Percentiles rank a stretch among this genome's conserved stretches.
Conservation (phyloP, 2,797 vertebrate genomes). For the Darevskia mixta region DNA sequence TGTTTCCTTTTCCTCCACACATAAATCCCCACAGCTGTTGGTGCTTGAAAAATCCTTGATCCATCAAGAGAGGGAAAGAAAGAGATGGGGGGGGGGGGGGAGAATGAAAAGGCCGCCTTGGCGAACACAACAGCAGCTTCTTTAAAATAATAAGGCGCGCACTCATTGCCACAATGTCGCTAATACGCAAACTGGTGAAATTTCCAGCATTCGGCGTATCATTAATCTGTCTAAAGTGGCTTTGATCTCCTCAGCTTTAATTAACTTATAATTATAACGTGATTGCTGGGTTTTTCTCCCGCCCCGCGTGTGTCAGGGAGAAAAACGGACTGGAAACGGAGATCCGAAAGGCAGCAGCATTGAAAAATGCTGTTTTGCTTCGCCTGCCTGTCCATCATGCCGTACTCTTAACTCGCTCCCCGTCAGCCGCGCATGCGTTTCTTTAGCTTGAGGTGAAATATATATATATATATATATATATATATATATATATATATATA, state of each 20-base stretch:
- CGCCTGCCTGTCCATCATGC: neutral
- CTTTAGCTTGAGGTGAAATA: fast-evolving
- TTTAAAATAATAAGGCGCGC: constrained; percentile 46
- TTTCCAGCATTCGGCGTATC: constrained; percentile 70
- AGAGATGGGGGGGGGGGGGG: neutral
- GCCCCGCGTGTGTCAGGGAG: neutral
- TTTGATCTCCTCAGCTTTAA: constrained; percentile 81
- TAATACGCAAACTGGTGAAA: constrained; percentile 61
- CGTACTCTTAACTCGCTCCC: neutral
- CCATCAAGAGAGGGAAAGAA: constrained; percentile 66
- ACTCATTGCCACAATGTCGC: constrained; percentile 37
- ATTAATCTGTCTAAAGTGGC: constrained; percentile 81
- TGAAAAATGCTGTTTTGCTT: neutral
- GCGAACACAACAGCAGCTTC: constrained; percentile 6
- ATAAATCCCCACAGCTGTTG: constrained; percentile 77
- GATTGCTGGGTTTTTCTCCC: constrained; percentile 54
- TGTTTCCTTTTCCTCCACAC: constrained; percentile 60
- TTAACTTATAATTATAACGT: constrained; percentile 80
- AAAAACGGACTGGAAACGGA: constrained; percentile 45
- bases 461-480: too few species aligned
- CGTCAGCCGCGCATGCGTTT: fast-evolving
- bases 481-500: too few species aligned
- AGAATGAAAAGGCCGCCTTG: constrained; percentile 62
- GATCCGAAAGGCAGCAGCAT: constrained; percentile 8
- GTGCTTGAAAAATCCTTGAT: constrained; percentile 73